phyloP scores from a whole-genome alignment of 1,140 invertebrate genomes.

The Lanistes nyassanus region DNA sequence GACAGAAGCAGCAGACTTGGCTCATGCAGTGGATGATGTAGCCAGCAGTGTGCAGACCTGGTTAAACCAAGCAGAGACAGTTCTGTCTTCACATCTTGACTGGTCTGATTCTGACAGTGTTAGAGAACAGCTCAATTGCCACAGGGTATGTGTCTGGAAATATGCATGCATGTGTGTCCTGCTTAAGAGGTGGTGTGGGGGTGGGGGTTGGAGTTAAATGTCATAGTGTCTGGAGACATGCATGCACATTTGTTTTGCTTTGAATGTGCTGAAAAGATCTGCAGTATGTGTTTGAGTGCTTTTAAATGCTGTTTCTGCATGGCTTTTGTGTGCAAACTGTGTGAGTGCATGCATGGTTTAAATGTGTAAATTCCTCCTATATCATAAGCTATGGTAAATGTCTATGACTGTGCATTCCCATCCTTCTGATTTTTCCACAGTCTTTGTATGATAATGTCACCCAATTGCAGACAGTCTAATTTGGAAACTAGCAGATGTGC shows the following conservation, averaged over 20 bases:
- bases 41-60: slow-evolving; percentile 84
- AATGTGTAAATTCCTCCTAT: too few species aligned
- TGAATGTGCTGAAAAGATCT: too few species aligned
- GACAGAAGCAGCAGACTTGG: slow-evolving; percentile 87
- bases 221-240: not conserved
- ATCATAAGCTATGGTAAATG: too few species aligned
- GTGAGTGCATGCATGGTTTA: too few species aligned
- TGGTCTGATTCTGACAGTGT: slow-evolving; percentile 82
- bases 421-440: too few species aligned
- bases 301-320: too few species aligned
- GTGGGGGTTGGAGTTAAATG: not conserved
- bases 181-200: not conserved
- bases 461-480: too few species aligned
- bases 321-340: too few species aligned
- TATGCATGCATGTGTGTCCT: not conserved
- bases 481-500: too few species aligned
- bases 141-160: slow-evolving; percentile 75
- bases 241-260: not conserved
- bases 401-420: too few species aligned
- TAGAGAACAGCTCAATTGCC: slow-evolving; percentile 82
- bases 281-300: too few species aligned
- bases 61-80: slow-evolving; percentile 83
- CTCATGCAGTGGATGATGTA: slow-evolving; percentile 85
- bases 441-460: too few species aligned
- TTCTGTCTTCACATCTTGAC: slow-evolving; percentile 81